A percentile compares a stretch with the other conserved stretches of the same genome.
Evolutionary conservation across 2,113 vertebrate species (phyloP).

Genomic region (Trichechus manatus): DNA sequence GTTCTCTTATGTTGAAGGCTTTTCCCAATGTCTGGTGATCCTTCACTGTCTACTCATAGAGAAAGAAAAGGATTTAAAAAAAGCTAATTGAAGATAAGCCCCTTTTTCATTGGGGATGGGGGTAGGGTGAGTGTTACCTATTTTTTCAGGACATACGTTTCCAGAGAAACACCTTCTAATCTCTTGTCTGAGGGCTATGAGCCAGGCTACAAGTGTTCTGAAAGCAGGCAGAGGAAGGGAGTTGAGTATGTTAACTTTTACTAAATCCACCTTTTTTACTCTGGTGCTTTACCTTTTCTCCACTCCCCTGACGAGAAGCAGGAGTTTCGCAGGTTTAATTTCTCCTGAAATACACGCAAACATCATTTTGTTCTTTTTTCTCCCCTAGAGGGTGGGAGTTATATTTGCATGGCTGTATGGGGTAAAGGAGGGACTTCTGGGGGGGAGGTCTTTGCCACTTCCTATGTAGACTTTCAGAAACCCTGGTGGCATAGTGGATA

Average conservation of each 20-base stretch:
- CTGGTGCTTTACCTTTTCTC: not conserved
- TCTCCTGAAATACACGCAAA: slow-evolving; percentile 20
- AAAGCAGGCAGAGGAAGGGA: slow-evolving; percentile 35
- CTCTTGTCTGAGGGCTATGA: not conserved
- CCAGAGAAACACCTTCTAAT: slow-evolving; percentile 47
- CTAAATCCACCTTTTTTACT: not conserved
- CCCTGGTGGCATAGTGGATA: no score
- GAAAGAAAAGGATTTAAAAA: slow-evolving; percentile 33
- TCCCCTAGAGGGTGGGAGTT: not conserved
- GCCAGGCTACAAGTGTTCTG: slow-evolving; percentile 1
- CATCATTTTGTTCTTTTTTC: not conserved
- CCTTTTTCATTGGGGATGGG: not conserved
- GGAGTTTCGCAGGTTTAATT: not conserved
- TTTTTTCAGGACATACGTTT: not conserved
- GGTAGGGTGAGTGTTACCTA: not conserved
- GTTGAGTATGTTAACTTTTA: not conserved
- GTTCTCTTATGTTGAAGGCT: not conserved
- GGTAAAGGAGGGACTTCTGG: not conserved
- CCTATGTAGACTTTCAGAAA: not conserved
- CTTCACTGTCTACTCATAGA: not conserved
- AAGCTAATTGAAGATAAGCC: slow-evolving; percentile 21
- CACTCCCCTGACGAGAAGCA: slow-evolving; percentile 17
- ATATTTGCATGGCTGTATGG: not conserved
- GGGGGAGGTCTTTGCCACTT: not conserved
- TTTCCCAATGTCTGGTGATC: no score